Evolutionary conservation across 2,888 invertebrate species (phyloP).

Genomic region (Trichacis sp.): DNA sequence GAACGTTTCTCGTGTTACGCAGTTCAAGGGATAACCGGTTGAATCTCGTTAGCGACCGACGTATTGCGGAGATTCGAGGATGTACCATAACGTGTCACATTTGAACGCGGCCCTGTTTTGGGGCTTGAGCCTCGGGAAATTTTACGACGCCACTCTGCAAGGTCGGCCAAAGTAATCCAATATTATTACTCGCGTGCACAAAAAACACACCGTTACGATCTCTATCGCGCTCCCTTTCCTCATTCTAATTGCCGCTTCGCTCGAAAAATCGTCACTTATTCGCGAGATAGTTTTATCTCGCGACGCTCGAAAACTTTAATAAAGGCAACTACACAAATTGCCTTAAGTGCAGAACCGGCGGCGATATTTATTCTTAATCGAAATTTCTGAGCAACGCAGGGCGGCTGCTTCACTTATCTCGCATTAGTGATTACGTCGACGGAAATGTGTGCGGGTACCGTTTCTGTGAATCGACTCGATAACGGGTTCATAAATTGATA

Average conservation of each 20-base stretch:
- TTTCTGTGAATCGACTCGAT: too few relatives aligned
- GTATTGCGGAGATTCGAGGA: conserved; percentile 25
- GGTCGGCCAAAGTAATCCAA: conserved; percentile 24
- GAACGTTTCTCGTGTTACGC: conserved; percentile 52
- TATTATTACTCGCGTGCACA: too few relatives aligned
- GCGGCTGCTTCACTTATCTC: conserved; percentile 22
- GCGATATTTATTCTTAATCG: too few relatives aligned
- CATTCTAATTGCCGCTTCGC: too few relatives aligned
- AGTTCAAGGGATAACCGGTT: conserved; percentile 48
- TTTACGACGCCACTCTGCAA: conserved; percentile 39
- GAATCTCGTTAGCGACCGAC: conserved; percentile 24
- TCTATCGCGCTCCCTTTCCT: too few relatives aligned
- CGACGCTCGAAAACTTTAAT: too few relatives aligned
- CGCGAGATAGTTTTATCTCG: too few relatives aligned
- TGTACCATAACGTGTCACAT: conserved; percentile 62
- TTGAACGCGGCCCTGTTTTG: conserved; percentile 61
- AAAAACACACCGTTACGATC: too few relatives aligned
- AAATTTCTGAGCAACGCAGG: too few relatives aligned
- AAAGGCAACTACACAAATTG: too few relatives aligned
- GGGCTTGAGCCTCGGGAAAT: conserved; percentile 53
- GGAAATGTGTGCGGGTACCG: conserved; percentile 29
- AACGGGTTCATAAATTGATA: conserved; percentile 36
- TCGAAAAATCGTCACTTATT: too few relatives aligned
- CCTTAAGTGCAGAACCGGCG: too few relatives aligned
- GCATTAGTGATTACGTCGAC: conserved; percentile 31